Percentiles rank a stretch among this genome's conserved stretches.
Evolutionary conservation across 1,140 invertebrate genomes (phyloP).

Genomic region (Calliphora vicina): DNA sequence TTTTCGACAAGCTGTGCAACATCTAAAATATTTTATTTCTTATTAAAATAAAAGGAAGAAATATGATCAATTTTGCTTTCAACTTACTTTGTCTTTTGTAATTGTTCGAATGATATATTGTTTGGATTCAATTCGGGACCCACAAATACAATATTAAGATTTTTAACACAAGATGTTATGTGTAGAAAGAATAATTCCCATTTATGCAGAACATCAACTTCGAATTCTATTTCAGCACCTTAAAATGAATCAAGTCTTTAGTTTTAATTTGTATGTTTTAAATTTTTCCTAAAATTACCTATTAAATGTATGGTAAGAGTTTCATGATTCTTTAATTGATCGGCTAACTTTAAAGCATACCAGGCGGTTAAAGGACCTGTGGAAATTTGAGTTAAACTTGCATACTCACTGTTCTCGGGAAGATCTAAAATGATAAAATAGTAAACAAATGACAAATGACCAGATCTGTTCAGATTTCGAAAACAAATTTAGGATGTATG

Average conservation of each 20-base stretch:
- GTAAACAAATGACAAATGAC: too few relatives aligned
- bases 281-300: conserved; percentile 33
- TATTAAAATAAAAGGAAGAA: neutral
- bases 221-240: conserved; percentile 76
- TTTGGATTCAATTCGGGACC: conserved; percentile 71
- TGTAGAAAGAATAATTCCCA: conserved; percentile 78
- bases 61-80: too few relatives aligned
- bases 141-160: conserved; percentile 69
- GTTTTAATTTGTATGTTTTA: neutral
- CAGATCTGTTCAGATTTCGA: too few relatives aligned
- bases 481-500: neutral
- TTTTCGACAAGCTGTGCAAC: conserved; percentile 51
- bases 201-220: conserved; percentile 71
- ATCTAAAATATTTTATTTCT: conserved; percentile 41
- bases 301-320: conserved; percentile 53
- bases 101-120: conserved; percentile 65
- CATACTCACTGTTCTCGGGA: conserved; percentile 70
- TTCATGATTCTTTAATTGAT: conserved; percentile 51
- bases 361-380: conserved; percentile 72
- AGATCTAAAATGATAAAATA: conserved; percentile 45
- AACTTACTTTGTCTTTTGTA: conserved; percentile 52
- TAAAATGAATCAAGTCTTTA: too few relatives aligned
- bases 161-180: conserved; percentile 67
- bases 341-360: conserved; percentile 67
- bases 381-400: conserved; percentile 70